Evolutionary conservation across 2,797 vertebrate species (phyloP), one percentile per base, ranked within the genome.

Genomic region (Jordanella pulchra): DNA sequence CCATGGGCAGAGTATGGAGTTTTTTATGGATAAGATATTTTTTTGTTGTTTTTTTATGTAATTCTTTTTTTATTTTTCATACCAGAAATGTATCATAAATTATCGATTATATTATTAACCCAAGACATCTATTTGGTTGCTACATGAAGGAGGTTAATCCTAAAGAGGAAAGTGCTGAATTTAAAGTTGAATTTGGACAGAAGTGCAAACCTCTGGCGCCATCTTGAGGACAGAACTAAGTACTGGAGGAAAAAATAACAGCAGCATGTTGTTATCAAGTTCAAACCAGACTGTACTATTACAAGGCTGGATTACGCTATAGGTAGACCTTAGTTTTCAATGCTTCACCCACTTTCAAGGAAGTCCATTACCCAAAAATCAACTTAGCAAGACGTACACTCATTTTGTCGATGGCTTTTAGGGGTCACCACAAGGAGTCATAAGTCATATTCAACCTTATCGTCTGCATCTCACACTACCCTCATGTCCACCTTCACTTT

Each of bases 201-300:
- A 47, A 30, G 18, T 32, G 27, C 84, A 67, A 69, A 45, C 72
- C 53, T 30, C 35, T 87, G 47, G 72, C 80, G 27, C 87, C 89
- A 87, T 75, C 90, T 80, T 73, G 77, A 78, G 90, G 85, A 11
- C 64, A 72, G 1, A 4, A n/a, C 55, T 7, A 17, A 69, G 60
- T 76, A 83, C 32, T 74, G 60, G 68, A 23, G 11, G 53, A 28
- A 17, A n/a, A 5, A 69, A 14, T 0, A 12, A 14, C 11, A 21
- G 23, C 23, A 25, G 2, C n/a, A 3, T 21, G 13, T 4, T 21
- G 9, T 28, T 35, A 21, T 44, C 42, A 63, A 39, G 10, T 39
- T 61, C 58, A 5, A 21, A 61, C 0, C 11, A 39, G 58, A 61
- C 32, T 1, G 18, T 50, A 6, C 6, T 21, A 7, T 18, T 50